Evolutionary conservation across 1,140 invertebrate species (phyloP).

Genomic region (Lepidurus arcticus): DNA sequence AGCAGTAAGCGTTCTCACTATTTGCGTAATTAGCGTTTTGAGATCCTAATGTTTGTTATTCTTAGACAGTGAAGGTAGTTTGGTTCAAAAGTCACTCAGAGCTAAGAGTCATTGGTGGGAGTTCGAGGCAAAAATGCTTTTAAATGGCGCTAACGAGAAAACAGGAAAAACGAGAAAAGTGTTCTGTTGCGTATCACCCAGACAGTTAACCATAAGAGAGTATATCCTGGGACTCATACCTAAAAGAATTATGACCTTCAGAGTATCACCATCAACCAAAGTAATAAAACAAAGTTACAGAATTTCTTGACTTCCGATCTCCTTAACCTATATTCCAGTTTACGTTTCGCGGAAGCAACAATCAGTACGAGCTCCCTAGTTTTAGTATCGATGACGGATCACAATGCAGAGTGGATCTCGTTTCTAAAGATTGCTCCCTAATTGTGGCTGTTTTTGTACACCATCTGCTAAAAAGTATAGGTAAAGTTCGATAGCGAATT

Average conservation of each 20-base stretch:
- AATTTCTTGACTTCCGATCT: constrained; percentile 34
- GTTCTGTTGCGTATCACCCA: constrained; percentile 77
- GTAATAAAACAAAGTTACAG: constrained; percentile 45
- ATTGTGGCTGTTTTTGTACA: constrained; percentile 88
- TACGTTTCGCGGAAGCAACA: constrained; percentile 50
- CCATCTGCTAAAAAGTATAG: constrained; percentile 89
- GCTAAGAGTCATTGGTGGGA: constrained; percentile 75
- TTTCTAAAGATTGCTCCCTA: constrained; percentile 75
- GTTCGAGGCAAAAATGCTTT: constrained; percentile 75
- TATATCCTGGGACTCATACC: constrained; percentile 87
- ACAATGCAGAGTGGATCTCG: constrained; percentile 74
- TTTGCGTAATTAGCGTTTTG: constrained; percentile 31
- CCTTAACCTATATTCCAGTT: constrained; percentile 50
- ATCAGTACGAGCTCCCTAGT: constrained; percentile 48
- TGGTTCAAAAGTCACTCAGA: constrained; percentile 79
- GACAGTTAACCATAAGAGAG: constrained; percentile 86
- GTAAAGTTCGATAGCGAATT: constrained; percentile 41
- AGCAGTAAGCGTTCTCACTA: constrained; percentile 56
- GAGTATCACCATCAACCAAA: constrained; percentile 86
- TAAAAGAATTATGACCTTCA: constrained; percentile 82
- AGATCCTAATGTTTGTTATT: constrained; percentile 36
- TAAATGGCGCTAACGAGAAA: constrained; percentile 47
- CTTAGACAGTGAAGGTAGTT: constrained; percentile 67
- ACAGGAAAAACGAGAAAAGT: constrained; percentile 76
- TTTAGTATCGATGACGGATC: constrained; percentile 84